phyloP scores from a whole-genome alignment of 1,140 invertebrate genomes.

The Thaumetopoea pityocampa region DNA sequence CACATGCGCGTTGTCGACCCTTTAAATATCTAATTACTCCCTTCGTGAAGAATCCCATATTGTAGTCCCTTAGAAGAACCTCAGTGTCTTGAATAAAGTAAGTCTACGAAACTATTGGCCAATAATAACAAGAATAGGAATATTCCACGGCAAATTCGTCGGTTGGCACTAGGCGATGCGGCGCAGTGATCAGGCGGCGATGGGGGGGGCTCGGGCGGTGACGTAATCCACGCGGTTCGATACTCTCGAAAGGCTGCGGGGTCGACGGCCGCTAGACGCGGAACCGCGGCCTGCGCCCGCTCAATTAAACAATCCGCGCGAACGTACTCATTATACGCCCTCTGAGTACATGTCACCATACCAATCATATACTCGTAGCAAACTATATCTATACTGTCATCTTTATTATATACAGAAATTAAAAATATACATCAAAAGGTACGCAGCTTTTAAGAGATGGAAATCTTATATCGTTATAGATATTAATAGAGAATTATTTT shows the following conservation, averaged over 20 bases:
- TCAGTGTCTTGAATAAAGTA: no score
- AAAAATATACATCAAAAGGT: no score
- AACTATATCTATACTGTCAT: no score
- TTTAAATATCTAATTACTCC: no score
- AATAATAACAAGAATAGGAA: slow-evolving; percentile 17
- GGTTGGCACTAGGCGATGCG: slow-evolving; percentile 16
- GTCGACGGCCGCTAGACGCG: slow-evolving; percentile 67
- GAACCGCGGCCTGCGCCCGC: slow-evolving; percentile 59
- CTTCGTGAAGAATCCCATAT: no score
- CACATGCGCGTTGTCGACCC: no score
- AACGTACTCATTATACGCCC: slow-evolving; percentile 32
- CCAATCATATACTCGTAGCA: no score
- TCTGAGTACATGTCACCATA: slow-evolving; percentile 13
- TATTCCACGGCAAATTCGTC: slow-evolving; percentile 18
- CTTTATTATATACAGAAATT: no score
- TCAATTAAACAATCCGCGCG: slow-evolving; percentile 65
- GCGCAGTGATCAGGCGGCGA: slow-evolving; percentile 17
- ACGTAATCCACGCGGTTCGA: slow-evolving; percentile 70
- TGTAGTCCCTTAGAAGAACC: no score
- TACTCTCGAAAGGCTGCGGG: slow-evolving; percentile 66
- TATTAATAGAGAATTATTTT: no score
- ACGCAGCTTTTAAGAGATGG: no score
- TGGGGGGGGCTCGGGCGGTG: slow-evolving; percentile 50
- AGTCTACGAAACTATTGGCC: slow-evolving; percentile 6
- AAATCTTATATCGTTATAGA: no score